phyloP scores from a whole-genome alignment of 2,888 invertebrate genomes.

The Palloptera scutellata region DNA sequence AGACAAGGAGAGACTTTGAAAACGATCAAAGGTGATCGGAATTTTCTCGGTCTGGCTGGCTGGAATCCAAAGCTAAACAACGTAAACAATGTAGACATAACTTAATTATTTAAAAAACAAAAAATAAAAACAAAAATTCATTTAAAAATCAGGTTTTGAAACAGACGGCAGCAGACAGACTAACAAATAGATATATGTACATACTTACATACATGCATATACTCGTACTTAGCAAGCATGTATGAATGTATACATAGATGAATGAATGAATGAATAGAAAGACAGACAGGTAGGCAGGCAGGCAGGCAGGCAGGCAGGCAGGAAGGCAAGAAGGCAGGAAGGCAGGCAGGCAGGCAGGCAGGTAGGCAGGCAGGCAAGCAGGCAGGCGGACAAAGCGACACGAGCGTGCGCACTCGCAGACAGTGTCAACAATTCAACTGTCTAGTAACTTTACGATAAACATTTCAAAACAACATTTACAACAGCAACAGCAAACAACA shows the following conservation, averaged over 20 bases:
- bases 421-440: conserved; percentile 17
- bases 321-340: conserved; percentile 20
- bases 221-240: neutral
- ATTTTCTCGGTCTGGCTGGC: too few species aligned
- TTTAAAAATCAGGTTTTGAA: too few species aligned
- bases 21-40: too few species aligned
- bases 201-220: neutral
- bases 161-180: neutral
- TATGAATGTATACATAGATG: conserved; percentile 2
- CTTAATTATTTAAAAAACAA: too few species aligned
- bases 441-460: conserved; percentile 32
- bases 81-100: too few species aligned
- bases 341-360: conserved; percentile 10
- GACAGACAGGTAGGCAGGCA: conserved; percentile 1
- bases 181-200: neutral
- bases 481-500: conserved; percentile 16
- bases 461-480: conserved; percentile 15
- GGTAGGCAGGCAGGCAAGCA: neutral
- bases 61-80: too few species aligned
- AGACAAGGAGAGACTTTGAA: too few species aligned
- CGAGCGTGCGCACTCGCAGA: conserved; percentile 9
- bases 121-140: too few species aligned
- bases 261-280: neutral
- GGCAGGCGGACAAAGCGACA: neutral
- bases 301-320: conserved; percentile 2